A percentile compares a stretch with the other conserved stretches of the same genome.
These are phyloP conservation scores for Pampus argenteus DNA, from an alignment of 2,797 vertebrate genomes.

Conservation along the genomic window DNA sequence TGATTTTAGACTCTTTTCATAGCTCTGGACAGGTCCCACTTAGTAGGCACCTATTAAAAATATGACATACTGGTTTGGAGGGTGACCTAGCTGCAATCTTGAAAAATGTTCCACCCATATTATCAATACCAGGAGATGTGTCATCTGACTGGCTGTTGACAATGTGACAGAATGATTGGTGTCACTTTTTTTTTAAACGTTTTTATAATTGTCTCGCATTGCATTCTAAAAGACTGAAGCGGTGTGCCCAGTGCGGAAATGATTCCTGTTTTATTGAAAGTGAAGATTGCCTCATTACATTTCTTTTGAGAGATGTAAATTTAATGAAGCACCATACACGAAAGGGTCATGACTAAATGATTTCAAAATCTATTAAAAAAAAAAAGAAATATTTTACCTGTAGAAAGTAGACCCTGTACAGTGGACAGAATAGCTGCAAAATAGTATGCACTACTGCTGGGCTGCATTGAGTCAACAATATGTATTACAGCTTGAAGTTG, in stretches of 20 bases:
- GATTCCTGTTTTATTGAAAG: conserved; percentile 24
- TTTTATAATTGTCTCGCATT: conserved; percentile 15
- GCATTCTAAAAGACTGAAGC: not conserved
- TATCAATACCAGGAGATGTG: no score
- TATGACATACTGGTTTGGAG: no score
- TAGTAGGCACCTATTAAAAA: no score
- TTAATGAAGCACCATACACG: conserved; percentile 7
- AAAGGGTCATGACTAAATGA: conserved; percentile 5
- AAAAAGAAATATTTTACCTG: conserved; percentile 2
- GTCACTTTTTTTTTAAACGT: not conserved
- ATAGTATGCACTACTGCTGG: no score
- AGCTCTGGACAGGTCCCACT: no score
- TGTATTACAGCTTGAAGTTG: no score
- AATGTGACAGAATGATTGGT: not conserved
- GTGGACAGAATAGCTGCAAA: not conserved
- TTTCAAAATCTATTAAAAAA: conserved; percentile 13
- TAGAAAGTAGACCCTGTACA: not conserved
- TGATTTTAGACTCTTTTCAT: no score
- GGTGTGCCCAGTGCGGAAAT: conserved; percentile 3
- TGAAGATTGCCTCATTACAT: conserved; percentile 12
- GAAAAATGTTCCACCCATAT: no score
- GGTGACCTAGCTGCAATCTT: no score
- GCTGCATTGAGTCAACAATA: no score
- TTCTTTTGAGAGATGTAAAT: conserved; percentile 11
- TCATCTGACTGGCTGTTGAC: conserved; percentile 8